Evolutionary conservation across 2,888 invertebrate genomes (phyloP), one percentile per base, ranked within the genome.

Genomic region (Serripes groenlandicus): DNA sequence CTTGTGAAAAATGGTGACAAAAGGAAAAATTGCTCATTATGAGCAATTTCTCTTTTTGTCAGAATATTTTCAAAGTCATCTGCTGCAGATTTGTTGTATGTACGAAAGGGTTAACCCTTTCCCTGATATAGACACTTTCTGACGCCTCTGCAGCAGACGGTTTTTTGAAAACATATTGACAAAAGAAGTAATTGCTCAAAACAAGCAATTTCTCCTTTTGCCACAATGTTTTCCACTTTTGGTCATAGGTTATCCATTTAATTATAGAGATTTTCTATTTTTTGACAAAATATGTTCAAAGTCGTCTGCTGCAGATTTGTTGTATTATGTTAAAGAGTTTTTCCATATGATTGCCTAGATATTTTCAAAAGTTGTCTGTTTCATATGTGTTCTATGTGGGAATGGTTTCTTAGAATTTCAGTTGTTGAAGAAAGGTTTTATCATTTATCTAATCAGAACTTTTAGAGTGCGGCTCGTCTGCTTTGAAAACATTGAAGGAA

Each of bases 401-500:
- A n/a, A n/a, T n/a, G n/a, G n/a, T n/a, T n/a, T n/a, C n/a, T n/a
- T n/a, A n/a, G n/a, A n/a, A n/a, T n/a, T n/a, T n/a, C n/a, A n/a
- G n/a, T n/a, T n/a, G n/a, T n/a, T n/a, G n/a, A n/a, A n/a, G n/a
- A n/a, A n/a, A n/a, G n/a, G n/a, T n/a, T n/a, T n/a, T n/a, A n/a
- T n/a, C n/a, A n/a, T n/a, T n/a, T n/a, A n/a, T n/a, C n/a, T n/a
- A n/a, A n/a, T n/a, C n/a, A n/a, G n/a, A n/a, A n/a, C n/a, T n/a
- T n/a, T n/a, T n/a, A n/a, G n/a, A n/a, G n/a, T n/a, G n/a, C n/a
- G n/a, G n/a, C n/a, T n/a, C n/a, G n/a, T n/a, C n/a, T n/a, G n/a
- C n/a, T n/a, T 15, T 42, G 56, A 56, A 56, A 56, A 56, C 56
- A 56, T 15, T 56, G 56, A 15, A n/a, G 56, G 56, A n/a, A 56